Conservation (phyloP, 2,888 invertebrate species). For the Polyommatus icarus region DNA sequence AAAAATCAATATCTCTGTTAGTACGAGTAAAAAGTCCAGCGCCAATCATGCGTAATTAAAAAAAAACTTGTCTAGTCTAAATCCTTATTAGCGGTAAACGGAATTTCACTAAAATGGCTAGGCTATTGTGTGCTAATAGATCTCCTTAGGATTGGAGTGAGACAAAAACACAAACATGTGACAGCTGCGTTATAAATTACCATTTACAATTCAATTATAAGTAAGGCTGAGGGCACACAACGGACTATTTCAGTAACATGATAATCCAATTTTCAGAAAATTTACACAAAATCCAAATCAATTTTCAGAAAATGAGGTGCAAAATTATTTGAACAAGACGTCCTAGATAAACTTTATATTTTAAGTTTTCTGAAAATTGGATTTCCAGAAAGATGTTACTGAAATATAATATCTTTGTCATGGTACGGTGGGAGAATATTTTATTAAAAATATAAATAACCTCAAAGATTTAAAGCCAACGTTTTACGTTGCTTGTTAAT, state of each 20-base stretch:
- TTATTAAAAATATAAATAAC: neutral
- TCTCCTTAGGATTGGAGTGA: constrained; percentile 24
- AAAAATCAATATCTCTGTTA: no score
- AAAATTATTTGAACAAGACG: neutral
- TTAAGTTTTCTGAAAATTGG: neutral
- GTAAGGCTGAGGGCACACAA: constrained; percentile 31
- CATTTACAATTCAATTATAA: constrained; percentile 57
- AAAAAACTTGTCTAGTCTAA: neutral
- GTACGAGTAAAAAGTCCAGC: neutral
- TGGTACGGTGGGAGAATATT: neutral
- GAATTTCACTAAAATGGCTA: constrained; percentile 31
- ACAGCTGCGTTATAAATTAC: constrained; percentile 51
- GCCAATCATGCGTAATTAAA: neutral
- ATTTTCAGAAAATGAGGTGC: neutral
- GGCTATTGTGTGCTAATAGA: constrained; percentile 18
- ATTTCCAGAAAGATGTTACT: neutral
- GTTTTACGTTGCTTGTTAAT: neutral
- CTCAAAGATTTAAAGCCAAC: neutral
- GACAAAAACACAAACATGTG: constrained; percentile 53
- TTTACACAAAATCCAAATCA: no score
- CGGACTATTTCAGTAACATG: neutral
- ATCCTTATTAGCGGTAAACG: constrained; percentile 16
- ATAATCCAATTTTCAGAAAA: constrained; percentile 7
- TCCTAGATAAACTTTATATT: neutral
- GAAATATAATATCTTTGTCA: neutral